These are phyloP conservation scores for Drosophila borborema DNA, from an alignment of 2,888 invertebrate species.

Conservation along the genomic window DNA sequence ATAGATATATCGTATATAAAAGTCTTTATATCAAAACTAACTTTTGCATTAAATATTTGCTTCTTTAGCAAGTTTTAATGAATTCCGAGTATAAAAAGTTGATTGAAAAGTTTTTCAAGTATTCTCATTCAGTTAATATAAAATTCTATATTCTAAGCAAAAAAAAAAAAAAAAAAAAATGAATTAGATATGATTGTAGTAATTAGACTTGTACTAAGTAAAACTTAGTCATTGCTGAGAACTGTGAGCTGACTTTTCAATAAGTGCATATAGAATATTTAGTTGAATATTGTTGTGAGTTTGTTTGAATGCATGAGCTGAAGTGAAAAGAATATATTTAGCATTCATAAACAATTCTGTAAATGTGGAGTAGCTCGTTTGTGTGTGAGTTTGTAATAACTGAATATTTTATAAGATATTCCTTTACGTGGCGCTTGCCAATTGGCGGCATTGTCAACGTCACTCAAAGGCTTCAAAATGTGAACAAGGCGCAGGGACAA, in stretches of 20 bases:
- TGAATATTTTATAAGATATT: slow-evolving; percentile 74
- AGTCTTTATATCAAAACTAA: background rate
- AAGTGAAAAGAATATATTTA: slow-evolving; percentile 36
- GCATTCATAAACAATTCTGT: slow-evolving; percentile 23
- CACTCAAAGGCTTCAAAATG: slow-evolving; percentile 69
- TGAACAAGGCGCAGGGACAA: slow-evolving; percentile 48
- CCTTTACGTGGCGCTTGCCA: slow-evolving; percentile 65
- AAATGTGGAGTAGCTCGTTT: slow-evolving; percentile 21
- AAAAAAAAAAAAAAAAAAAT: background rate
- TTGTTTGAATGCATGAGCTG: slow-evolving; percentile 32
- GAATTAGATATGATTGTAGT: background rate
- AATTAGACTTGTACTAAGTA: background rate
- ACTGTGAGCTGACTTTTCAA: background rate
- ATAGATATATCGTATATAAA: too few species aligned
- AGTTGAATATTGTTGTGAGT: slow-evolving; percentile 36
- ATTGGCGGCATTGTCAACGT: slow-evolving; percentile 76
- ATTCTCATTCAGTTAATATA: background rate
- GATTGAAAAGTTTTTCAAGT: background rate
- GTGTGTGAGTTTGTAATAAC: slow-evolving; percentile 35
- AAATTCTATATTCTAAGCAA: background rate
- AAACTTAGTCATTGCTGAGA: background rate
- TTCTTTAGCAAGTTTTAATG: background rate
- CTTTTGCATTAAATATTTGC: background rate
- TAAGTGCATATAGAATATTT: slow-evolving; percentile 9
- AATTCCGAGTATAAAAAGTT: background rate